Percentiles rank a stretch among this genome's conserved stretches.
Conservation (phyloP, 2,888 invertebrate genomes). For the Ligdia adustata region DNA sequence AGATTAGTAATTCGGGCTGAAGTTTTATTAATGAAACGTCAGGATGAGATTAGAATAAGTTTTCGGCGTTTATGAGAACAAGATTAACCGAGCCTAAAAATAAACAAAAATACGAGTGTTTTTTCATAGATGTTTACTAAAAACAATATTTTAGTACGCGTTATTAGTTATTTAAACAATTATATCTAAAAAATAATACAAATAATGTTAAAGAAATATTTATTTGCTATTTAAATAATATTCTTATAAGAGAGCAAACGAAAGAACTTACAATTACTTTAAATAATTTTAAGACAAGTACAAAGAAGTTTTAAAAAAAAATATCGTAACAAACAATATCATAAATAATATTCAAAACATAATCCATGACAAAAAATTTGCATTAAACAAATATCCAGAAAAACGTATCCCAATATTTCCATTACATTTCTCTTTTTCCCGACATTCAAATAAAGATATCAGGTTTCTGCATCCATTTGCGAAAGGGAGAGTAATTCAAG, state of each 20-base stretch:
- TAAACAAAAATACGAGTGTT: neutral
- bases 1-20: constrained; percentile 16
- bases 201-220: no score
- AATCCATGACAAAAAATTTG: neutral
- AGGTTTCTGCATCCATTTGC: constrained; percentile 37
- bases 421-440: constrained; percentile 16
- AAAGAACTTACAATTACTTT: no score
- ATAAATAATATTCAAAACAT: neutral
- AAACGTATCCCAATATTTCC: constrained; percentile 10
- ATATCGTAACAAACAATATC: neutral
- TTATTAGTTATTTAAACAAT: no score
- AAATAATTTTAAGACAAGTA: no score
- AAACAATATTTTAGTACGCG: neutral
- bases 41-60: constrained; percentile 6
- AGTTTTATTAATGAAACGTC: constrained; percentile 4
- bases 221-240: no score
- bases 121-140: no score
- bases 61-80: neutral
- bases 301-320: neutral
- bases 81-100: neutral
- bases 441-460: constrained; percentile 31
- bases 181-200: no score
- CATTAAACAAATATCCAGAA: constrained; percentile 3
- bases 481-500: constrained; percentile 47
- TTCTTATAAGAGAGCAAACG: no score